These are phyloP conservation scores for Teinopalpus imperialis DNA, from an alignment of 2,888 invertebrate species.

Conservation along the genomic window DNA sequence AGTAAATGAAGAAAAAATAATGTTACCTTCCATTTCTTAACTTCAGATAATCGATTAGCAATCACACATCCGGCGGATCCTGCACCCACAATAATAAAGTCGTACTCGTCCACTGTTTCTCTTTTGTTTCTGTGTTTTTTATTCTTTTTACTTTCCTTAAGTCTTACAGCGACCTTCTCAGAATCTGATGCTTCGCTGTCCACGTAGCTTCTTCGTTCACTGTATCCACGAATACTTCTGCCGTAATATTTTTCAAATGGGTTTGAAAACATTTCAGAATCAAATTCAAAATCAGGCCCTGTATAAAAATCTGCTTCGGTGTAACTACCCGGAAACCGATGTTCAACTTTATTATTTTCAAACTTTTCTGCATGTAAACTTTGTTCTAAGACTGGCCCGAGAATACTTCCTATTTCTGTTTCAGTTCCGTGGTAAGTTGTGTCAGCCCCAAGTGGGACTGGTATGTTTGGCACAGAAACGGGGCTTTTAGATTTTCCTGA, in stretches of 20 bases:
- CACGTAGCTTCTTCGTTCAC: constrained; percentile 34
- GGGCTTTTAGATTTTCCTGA: not conserved
- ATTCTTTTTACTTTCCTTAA: constrained; percentile 33
- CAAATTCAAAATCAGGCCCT: constrained; percentile 37
- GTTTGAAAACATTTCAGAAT: constrained; percentile 35
- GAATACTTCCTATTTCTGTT: not conserved
- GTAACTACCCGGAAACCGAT: constrained; percentile 40
- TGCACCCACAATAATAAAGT: constrained; percentile 85
- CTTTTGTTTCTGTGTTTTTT: constrained; percentile 46
- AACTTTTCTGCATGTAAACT: constrained; percentile 31
- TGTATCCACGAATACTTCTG: constrained; percentile 20
- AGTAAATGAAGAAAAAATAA: not conserved
- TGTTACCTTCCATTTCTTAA: constrained; percentile 81
- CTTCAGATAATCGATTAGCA: constrained; percentile 84
- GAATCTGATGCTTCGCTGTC: constrained; percentile 50
- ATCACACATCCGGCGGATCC: constrained; percentile 86
- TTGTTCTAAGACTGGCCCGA: not conserved
- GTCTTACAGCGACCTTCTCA: constrained; percentile 35
- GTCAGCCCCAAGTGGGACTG: not conserved
- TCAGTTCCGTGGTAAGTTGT: not conserved
- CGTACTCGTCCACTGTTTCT: constrained; percentile 63
- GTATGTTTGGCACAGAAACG: too few relatives aligned
- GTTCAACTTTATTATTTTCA: constrained; percentile 27
- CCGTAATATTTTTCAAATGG: constrained; percentile 31
- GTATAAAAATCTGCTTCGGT: constrained; percentile 44